Percentiles rank a stretch among this genome's conserved stretches.
Evolutionary conservation across 2,797 vertebrate species (phyloP).

Genomic region (Myotis myotis): DNA sequence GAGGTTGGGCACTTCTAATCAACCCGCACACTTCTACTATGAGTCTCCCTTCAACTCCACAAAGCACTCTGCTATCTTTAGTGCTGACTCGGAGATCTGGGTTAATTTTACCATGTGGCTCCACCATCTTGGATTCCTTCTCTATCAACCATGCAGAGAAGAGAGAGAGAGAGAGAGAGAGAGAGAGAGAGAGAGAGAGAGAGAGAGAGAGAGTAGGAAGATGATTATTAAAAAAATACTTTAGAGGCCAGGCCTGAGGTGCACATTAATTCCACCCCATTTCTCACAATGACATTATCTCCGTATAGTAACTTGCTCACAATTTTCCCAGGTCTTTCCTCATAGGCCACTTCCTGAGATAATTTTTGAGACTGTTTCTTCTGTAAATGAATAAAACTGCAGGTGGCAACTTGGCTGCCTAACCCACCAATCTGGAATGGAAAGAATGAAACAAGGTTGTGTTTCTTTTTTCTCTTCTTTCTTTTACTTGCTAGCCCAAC

Average conservation of each 20-base stretch:
- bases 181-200: background rate
- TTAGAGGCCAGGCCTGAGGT: background rate
- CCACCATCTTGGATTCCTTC: background rate
- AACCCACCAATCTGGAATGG: background rate
- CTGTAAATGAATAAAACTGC: background rate
- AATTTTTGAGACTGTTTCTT: background rate
- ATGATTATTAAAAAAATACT: background rate
- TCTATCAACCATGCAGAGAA: background rate
- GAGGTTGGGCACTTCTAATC: background rate
- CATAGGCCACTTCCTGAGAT: background rate
- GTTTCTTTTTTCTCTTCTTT: background rate
- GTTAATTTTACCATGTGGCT: background rate
- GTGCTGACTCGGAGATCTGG: background rate
- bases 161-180: background rate
- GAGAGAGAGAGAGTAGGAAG: background rate
- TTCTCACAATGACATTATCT: accelerated
- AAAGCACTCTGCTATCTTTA: background rate
- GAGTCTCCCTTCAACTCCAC: background rate
- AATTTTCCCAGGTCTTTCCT: background rate
- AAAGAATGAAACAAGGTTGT: background rate
- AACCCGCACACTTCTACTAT: background rate
- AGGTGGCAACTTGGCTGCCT: background rate
- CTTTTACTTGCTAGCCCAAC: background rate
- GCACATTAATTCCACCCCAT: background rate
- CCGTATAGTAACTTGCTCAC: background rate